A percentile compares a stretch with the other conserved stretches of the same genome.
phyloP scores from a whole-genome alignment of 2,113 vertebrate genomes.

The Okapia johnstoni region DNA sequence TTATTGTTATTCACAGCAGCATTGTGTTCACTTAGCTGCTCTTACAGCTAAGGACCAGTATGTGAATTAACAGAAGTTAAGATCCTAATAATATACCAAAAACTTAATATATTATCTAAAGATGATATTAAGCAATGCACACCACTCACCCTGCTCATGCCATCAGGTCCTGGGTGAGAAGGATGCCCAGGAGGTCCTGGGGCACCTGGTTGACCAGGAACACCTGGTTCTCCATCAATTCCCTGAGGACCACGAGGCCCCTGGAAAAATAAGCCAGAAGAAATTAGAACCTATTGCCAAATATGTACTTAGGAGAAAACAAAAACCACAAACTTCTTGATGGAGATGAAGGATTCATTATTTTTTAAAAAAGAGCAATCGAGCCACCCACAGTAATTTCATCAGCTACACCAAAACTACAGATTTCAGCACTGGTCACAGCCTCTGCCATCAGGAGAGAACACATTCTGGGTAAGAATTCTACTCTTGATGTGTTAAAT shows the following conservation, averaged over 20 bases:
- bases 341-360: not conserved
- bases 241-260: conserved; percentile 91
- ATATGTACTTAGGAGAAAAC: not conserved
- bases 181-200: conserved; percentile 94
- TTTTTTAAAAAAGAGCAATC: not conserved
- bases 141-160: conserved; percentile 82
- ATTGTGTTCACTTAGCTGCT: not conserved
- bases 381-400: not conserved
- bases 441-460: not conserved
- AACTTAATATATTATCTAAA: not conserved
- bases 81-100: not conserved
- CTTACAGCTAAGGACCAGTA: not conserved
- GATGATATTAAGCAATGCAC: not conserved
- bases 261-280: conserved; percentile 74
- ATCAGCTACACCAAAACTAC: not conserved
- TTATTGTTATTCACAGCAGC: not conserved
- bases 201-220: conserved; percentile 95
- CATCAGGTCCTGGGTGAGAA: conserved; percentile 86
- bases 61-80: not conserved
- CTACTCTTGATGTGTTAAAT: not conserved
- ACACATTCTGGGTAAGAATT: not conserved
- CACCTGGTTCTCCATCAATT: conserved; percentile 94
- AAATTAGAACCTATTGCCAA: not conserved
- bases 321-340: not conserved
- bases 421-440: not conserved